phyloP scores from a whole-genome alignment of 2,888 invertebrate genomes.

The Dugesia japonica region DNA sequence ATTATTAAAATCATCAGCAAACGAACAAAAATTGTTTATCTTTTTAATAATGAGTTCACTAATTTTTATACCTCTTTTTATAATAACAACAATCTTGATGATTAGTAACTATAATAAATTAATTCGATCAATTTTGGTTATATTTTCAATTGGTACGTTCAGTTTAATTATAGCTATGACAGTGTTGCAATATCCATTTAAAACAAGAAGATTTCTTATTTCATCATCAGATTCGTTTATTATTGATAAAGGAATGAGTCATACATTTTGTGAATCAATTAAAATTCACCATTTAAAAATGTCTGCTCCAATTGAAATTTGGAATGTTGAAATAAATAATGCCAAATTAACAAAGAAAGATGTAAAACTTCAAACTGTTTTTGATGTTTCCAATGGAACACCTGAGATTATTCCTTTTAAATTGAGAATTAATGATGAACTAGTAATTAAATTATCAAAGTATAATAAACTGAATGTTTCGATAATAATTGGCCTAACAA shows the following conservation, averaged over 20 bases:
- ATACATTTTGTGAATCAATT: not conserved
- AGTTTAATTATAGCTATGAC: not conserved
- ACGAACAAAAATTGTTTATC: constrained; percentile 13
- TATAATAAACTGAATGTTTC: not conserved
- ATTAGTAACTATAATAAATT: not conserved
- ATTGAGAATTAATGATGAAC: not conserved
- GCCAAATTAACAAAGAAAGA: not conserved
- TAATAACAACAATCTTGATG: not conserved
- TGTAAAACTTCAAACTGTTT: not conserved
- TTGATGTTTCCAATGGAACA: not conserved
- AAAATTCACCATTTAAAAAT: not conserved
- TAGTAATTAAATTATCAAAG: not conserved
- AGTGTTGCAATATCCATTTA: not conserved
- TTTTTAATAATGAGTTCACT: not conserved
- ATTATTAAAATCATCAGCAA: not conserved
- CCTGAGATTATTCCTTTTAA: not conserved
- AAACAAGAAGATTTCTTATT: not conserved
- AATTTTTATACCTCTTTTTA: not conserved
- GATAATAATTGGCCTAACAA: not conserved
- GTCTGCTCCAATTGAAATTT: not conserved
- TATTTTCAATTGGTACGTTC: not conserved
- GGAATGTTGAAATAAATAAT: not conserved
- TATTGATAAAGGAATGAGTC: not conserved
- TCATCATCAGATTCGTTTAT: not conserved
- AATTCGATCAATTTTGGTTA: not conserved